phyloP scores from a whole-genome alignment of 2,888 invertebrate genomes.

The Hemistola chrysoprasaria region DNA sequence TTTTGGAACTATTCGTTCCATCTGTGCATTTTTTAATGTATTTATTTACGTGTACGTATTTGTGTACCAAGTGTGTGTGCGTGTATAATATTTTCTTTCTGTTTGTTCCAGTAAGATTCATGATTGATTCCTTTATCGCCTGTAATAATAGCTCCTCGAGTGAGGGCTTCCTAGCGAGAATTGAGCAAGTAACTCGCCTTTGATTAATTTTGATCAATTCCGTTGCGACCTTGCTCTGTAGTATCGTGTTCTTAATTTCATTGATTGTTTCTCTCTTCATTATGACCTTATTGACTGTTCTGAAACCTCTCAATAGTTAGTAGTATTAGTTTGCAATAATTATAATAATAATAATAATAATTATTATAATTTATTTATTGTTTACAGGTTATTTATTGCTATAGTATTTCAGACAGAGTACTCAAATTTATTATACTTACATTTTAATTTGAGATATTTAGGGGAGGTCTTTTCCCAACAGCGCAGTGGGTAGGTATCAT shows the following conservation, averaged over 20 bases:
- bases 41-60: too few species aligned
- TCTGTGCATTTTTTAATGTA: too few species aligned
- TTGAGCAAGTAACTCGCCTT: conserved; percentile 40
- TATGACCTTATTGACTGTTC: conserved; percentile 10
- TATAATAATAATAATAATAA: not conserved
- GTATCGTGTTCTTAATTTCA: conserved; percentile 24
- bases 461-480: too few species aligned
- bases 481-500: too few species aligned
- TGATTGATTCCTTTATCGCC: conserved; percentile 49
- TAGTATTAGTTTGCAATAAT: too few species aligned
- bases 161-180: conserved; percentile 40
- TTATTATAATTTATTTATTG: not conserved
- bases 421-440: too few species aligned
- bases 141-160: conserved; percentile 38
- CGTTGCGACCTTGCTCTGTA: conserved; percentile 26
- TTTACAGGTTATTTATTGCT: too few species aligned
- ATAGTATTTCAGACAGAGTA: too few species aligned
- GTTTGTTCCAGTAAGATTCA: conserved; percentile 16
- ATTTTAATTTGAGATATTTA: too few species aligned
- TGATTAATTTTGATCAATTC: conserved; percentile 59
- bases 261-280: conserved; percentile 24
- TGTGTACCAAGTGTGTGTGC: too few species aligned
- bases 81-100: conserved; percentile 6
- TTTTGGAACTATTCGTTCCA: too few species aligned
- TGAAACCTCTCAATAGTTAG: conserved; percentile 1